Evolutionary conservation across 2,797 vertebrate genomes (phyloP).

Genomic region (Smutsia temminckii): DNA sequence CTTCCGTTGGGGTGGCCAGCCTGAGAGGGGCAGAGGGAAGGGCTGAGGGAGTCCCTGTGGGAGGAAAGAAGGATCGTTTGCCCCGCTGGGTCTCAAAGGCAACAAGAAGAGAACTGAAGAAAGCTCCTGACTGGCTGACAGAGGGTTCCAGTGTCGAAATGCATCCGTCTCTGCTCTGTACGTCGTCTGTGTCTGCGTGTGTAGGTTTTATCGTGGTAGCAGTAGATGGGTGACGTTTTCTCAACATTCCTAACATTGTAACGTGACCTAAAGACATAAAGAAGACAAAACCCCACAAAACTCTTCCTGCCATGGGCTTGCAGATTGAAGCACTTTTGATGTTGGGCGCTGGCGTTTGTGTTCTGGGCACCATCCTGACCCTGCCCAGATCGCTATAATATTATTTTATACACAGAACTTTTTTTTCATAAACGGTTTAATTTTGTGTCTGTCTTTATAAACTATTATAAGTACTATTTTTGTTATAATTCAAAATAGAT

Average conservation of each 20-base stretch:
- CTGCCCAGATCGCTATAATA: constrained; percentile 83
- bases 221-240: constrained; percentile 73
- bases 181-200: constrained; percentile 59
- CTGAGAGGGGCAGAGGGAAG: constrained; percentile 5
- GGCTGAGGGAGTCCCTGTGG: neutral
- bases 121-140: constrained; percentile 61
- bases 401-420: constrained; percentile 87
- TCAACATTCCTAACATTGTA: constrained; percentile 84
- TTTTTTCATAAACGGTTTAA: constrained; percentile 81
- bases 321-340: constrained; percentile 89
- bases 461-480: constrained; percentile 99
- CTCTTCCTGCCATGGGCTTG: constrained; percentile 84
- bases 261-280: constrained; percentile 79
- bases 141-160: neutral
- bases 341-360: constrained; percentile 78
- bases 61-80: constrained; percentile 15
- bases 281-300: constrained; percentile 59
- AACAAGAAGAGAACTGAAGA: neutral
- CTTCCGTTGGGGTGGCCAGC: neutral
- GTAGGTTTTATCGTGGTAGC: constrained; percentile 73
- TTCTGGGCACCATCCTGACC: constrained; percentile 75
- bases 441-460: constrained; percentile 87
- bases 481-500: constrained; percentile 99
- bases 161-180: constrained; percentile 6
- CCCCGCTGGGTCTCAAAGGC: constrained; percentile 47